Evolutionary conservation across 2,113 vertebrate species (phyloP).

Genomic region (Aleadryas rufinucha): DNA sequence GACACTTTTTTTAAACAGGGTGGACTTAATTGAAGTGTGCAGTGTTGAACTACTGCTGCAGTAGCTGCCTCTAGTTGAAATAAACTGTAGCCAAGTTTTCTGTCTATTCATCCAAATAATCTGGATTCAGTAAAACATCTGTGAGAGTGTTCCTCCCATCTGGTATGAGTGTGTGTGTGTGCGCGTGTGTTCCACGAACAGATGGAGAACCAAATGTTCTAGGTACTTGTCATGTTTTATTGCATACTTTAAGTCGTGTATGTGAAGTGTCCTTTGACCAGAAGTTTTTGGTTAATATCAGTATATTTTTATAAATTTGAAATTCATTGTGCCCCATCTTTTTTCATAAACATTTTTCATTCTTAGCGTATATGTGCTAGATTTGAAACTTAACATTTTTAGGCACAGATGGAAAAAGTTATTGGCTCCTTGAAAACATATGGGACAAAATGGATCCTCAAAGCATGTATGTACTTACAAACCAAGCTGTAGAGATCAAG

Average conservation of each 20-base stretch:
- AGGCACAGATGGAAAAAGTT: slow-evolving; percentile 73
- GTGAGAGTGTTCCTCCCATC: slow-evolving; percentile 28
- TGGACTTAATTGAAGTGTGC: slow-evolving; percentile 69
- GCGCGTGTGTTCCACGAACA: slow-evolving; percentile 18
- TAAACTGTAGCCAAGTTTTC: slow-evolving; percentile 63
- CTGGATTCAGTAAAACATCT: slow-evolving; percentile 50
- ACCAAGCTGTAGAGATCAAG: slow-evolving; percentile 85
- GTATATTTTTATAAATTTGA: slow-evolving; percentile 82
- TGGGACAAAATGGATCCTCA: slow-evolving; percentile 70
- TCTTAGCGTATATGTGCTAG: slow-evolving; percentile 67
- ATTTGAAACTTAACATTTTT: slow-evolving; percentile 73
- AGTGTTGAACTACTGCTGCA: slow-evolving; percentile 68
- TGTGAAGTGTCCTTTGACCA: slow-evolving; percentile 71
- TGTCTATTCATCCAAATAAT: slow-evolving; percentile 58
- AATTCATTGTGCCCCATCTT: slow-evolving; percentile 69
- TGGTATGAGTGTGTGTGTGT: slow-evolving; percentile 28
- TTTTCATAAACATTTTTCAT: slow-evolving; percentile 63
- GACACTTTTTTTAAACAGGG: slow-evolving; percentile 76
- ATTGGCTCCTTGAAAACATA: slow-evolving; percentile 71
- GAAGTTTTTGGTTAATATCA: slow-evolving; percentile 74
- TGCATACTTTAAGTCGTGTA: slow-evolving; percentile 66
- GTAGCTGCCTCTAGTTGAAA: slow-evolving; percentile 74
- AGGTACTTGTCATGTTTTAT: slow-evolving; percentile 65
- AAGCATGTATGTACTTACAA: slow-evolving; percentile 75
- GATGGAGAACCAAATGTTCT: slow-evolving; percentile 65